Conservation (phyloP, 2,888 invertebrate genomes). For the Lathronympha strigana region DNA sequence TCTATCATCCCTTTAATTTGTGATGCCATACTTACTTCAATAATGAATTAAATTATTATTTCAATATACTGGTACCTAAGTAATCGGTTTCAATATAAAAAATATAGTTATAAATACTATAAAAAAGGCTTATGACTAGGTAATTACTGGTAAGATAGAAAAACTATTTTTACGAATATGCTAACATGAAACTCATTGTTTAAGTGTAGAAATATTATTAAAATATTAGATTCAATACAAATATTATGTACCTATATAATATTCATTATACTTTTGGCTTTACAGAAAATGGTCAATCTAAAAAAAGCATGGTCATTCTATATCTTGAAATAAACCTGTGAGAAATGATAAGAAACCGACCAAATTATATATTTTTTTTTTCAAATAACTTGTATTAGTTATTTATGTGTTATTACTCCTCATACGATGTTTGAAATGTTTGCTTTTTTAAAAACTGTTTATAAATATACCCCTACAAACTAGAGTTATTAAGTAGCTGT, state of each 20-base stretch:
- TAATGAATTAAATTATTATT: not conserved
- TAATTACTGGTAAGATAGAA: constrained; percentile 14
- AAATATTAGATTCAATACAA: not conserved
- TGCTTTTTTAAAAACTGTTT: not conserved
- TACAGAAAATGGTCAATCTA: too few relatives aligned
- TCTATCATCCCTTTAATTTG: too few relatives aligned
- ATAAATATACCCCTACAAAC: constrained; percentile 5
- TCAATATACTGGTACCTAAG: not conserved
- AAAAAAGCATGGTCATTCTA: too few relatives aligned
- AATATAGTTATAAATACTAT: not conserved
- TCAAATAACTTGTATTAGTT: too few relatives aligned
- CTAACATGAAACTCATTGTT: not conserved
- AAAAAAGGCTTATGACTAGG: constrained; percentile 38
- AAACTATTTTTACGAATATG: constrained; percentile 31
- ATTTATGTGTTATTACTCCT: not conserved
- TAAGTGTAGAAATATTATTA: constrained; percentile 11
- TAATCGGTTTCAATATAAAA: not conserved
- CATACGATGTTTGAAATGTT: not conserved
- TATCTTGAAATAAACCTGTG: too few relatives aligned
- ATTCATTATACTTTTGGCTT: too few relatives aligned
- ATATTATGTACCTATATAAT: too few relatives aligned
- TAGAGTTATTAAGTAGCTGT: not conserved
- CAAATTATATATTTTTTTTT: too few relatives aligned
- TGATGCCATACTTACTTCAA: too few relatives aligned
- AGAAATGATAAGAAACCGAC: too few relatives aligned